These are phyloP conservation scores for Melanotaenia duboulayi DNA, from an alignment of 2,113 vertebrate species.

Conservation along the genomic window DNA sequence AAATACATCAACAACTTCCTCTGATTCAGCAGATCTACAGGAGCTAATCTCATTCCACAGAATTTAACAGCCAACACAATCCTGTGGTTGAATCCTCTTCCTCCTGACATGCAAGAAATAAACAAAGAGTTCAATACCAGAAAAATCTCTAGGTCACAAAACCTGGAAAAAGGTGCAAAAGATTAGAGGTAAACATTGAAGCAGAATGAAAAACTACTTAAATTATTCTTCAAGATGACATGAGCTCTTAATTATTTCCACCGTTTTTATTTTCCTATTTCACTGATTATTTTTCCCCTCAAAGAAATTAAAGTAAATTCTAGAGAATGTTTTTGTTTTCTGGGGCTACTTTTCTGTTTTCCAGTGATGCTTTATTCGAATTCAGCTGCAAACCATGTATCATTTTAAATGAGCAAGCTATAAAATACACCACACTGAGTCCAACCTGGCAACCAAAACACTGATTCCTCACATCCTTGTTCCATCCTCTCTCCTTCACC, in stretches of 20 bases:
- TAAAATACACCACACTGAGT: conserved; percentile 73
- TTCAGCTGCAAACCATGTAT: conserved; percentile 20
- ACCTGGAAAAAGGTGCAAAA: conserved; percentile 46
- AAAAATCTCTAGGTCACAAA: conserved; percentile 49
- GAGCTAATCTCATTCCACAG: conserved; percentile 46
- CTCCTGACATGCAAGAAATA: conserved; percentile 28
- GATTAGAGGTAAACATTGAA: conserved; percentile 43
- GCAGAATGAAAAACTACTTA: conserved; percentile 26
- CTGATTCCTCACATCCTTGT: conserved; percentile 45
- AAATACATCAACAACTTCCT: conserved; percentile 59
- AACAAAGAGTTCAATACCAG: conserved; percentile 48
- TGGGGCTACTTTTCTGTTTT: conserved; percentile 38
- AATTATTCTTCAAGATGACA: conserved; percentile 4
- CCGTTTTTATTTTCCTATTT: background rate
- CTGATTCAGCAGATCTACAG: conserved; percentile 53
- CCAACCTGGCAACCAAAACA: conserved; percentile 63
- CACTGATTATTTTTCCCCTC: background rate
- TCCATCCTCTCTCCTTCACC: conserved; percentile 28
- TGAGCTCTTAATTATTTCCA: conserved; percentile 17
- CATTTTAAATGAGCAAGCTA: conserved; percentile 60
- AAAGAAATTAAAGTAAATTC: conserved; percentile 4
- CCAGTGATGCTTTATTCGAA: conserved; percentile 33
- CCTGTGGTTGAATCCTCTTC: conserved; percentile 41
- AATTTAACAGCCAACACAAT: conserved; percentile 57
- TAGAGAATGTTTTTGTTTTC: background rate